These are phyloP conservation scores for Lysandra coridon DNA, from an alignment of 2,888 invertebrate genomes.

Conservation along the genomic window DNA sequence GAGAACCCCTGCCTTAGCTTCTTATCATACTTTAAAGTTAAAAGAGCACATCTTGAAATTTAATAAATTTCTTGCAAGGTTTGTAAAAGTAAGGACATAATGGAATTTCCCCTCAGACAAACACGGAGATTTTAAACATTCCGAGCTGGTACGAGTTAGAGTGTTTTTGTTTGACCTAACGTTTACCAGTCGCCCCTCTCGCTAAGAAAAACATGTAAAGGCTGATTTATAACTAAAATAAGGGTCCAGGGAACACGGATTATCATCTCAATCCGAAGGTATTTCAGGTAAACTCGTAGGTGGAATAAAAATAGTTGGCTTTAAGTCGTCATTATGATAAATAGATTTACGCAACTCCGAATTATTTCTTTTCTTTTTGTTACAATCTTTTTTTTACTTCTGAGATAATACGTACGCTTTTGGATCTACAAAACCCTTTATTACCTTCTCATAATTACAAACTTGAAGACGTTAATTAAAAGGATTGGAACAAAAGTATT, in stretches of 20 bases:
- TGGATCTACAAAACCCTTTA: background rate
- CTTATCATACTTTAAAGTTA: background rate
- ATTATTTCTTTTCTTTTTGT: background rate
- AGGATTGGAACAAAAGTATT: background rate
- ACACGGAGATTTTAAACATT: constrained; percentile 21
- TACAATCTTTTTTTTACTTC: background rate
- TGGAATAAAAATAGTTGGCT: background rate
- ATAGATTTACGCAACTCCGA: background rate
- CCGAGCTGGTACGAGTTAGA: constrained; percentile 2
- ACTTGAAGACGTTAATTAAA: background rate
- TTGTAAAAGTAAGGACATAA: constrained; percentile 13
- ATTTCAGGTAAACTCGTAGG: background rate
- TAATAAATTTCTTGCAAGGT: constrained; percentile 3
- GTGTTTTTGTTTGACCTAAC: constrained; percentile 21
- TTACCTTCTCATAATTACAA: background rate
- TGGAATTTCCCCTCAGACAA: background rate
- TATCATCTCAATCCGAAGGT: background rate
- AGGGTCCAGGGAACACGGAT: background rate
- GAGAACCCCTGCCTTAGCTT: background rate
- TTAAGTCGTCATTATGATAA: background rate
- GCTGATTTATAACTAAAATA: constrained; percentile 21
- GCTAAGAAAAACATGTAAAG: constrained; percentile 20
- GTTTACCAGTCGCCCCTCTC: constrained; percentile 17
- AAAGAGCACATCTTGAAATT: constrained; percentile 1
- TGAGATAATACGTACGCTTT: background rate